Base-by-base conservation (phyloP, 2,797 vertebrate species). In the Gymnoscopelus braueri region DNA sequence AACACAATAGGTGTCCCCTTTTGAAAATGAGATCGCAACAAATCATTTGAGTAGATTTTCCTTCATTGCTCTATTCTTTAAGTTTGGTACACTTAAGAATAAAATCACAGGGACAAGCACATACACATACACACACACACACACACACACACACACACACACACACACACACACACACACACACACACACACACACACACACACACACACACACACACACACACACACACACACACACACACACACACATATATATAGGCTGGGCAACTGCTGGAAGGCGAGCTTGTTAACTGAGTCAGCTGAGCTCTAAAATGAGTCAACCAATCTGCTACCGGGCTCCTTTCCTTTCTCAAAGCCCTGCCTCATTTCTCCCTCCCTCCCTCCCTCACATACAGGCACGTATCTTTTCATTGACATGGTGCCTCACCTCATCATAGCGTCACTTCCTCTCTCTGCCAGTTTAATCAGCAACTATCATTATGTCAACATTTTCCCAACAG, bases 281-380 rank as follows among this genome's bases (percentile, higher is more conserved):
- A 78, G 78, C 87, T 86, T 87, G 71, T 70, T 79, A 80, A 83
- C 80, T 90, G 88, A 92, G 85, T 92, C 90, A 92, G 84, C 88
- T 77, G 75, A 81, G 79, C 84, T 86, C 80, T 65, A 80, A 54
- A 85, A 63, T 92, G 89, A 92, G 74, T 92, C 90, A 92, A 82
- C 74, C 80, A 50, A 66, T 79, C 77, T 74, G 79, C 84, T 76
- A 49, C 78, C 76, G 63, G 81, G 67, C 12, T 60, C 78, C 73
- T 88, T 87, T 88, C 79, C 52, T 81, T 89, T 87, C 82, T 79
- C 53, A 54, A 73, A 65, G 77, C 84, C 82, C 79, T 84, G 82
- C 84, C 65, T 87, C 77, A 67, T 48, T 15, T 15, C 50, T 51
- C 49, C 11, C 47, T 50, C 49, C 49, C 11, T 50, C 50, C 50